Conservation (phyloP, 2,113 vertebrate genomes). For the Aspiorhynchus laticeps region DNA sequence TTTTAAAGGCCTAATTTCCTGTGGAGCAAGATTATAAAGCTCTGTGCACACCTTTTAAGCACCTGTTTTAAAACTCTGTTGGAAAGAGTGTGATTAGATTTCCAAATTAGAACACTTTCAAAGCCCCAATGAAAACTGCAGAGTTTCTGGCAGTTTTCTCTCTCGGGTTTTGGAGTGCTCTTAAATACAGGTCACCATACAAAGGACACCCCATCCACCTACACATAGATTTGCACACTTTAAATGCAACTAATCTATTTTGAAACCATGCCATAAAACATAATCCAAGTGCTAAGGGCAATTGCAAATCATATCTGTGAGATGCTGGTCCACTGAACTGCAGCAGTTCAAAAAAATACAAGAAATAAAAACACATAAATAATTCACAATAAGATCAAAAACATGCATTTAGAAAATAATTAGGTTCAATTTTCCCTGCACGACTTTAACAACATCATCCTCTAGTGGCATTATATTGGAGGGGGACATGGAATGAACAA, state of each 20-base stretch:
- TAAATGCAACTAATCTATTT: neutral
- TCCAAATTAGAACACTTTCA: neutral
- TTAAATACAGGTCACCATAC: conserved; percentile 5
- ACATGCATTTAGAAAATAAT: neutral
- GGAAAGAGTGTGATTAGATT: conserved; percentile 16
- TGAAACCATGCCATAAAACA: conserved; percentile 19
- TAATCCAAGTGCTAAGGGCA: neutral
- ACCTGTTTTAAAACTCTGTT: conserved; percentile 15
- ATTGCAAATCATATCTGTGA: neutral
- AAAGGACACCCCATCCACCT: neutral
- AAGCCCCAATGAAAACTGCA: neutral
- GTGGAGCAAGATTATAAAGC: conserved; percentile 29
- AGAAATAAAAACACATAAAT: neutral
- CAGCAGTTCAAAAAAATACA: neutral
- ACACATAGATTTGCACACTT: neutral
- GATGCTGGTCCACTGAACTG: neutral
- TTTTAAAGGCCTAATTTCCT: conserved; percentile 20
- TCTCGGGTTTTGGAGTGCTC: neutral
- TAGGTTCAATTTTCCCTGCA: neutral
- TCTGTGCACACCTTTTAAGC: conserved; percentile 14
- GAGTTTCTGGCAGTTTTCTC: neutral
- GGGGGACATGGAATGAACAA: neutral
- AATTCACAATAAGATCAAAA: neutral
- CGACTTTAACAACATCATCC: neutral
- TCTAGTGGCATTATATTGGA: neutral